These are phyloP conservation scores for Dendrolimus pini DNA, from an alignment of 2,888 invertebrate genomes.

Conservation along the genomic window DNA sequence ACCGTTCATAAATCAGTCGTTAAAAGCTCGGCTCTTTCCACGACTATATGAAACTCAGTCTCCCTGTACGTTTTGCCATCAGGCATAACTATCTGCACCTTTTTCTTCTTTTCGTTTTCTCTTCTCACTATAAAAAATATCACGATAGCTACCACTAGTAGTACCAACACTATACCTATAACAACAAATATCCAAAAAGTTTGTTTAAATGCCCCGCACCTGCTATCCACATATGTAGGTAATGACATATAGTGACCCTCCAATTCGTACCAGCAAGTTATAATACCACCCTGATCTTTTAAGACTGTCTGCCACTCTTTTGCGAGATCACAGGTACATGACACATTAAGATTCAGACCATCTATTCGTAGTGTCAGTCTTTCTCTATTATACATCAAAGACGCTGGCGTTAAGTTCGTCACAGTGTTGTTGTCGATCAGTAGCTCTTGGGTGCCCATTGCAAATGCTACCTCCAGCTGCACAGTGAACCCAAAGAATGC, in stretches of 20 bases:
- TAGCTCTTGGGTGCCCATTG: constrained; percentile 64
- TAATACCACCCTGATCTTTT: constrained; percentile 48
- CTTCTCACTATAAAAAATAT: constrained; percentile 60
- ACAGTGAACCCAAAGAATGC: constrained; percentile 79
- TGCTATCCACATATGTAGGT: constrained; percentile 53
- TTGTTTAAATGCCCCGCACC: constrained; percentile 61
- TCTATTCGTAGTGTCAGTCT: constrained; percentile 76
- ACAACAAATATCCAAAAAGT: constrained; percentile 67
- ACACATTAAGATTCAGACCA: constrained; percentile 75
- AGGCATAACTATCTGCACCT: constrained; percentile 84
- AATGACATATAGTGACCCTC: constrained; percentile 53
- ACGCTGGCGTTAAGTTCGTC: constrained; percentile 68
- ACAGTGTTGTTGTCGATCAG: constrained; percentile 81
- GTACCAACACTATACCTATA: constrained; percentile 61
- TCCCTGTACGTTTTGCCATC: constrained; percentile 89
- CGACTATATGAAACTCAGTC: constrained; percentile 90
- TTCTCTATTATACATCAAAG: constrained; percentile 75
- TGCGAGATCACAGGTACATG: constrained; percentile 75
- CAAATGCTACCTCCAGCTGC: constrained; percentile 59
- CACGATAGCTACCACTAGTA: constrained; percentile 63
- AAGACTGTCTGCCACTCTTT: constrained; percentile 51
- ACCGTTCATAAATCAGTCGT: constrained; percentile 83
- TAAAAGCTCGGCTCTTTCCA: constrained; percentile 88
- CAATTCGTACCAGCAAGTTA: constrained; percentile 59
- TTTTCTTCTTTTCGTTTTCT: constrained; percentile 75